Percentiles rank a stretch among this genome's conserved stretches.
Evolutionary conservation across 2,113 vertebrate species (phyloP).

Genomic region (Falcunculus frontatus): DNA sequence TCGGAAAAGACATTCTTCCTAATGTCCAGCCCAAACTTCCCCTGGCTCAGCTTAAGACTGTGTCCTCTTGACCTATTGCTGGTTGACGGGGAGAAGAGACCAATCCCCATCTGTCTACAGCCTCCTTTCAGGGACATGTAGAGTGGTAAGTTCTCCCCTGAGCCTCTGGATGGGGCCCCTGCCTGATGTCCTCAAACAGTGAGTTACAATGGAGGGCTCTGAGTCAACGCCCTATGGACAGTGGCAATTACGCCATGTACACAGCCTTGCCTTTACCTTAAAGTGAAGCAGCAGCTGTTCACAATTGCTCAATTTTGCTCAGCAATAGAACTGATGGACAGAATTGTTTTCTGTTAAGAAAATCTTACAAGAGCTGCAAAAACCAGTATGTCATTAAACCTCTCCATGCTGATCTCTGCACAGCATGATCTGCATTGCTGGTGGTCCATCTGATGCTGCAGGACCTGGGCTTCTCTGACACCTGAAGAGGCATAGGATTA

Average conservation of each 20-base stretch:
- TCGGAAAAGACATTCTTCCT: background rate
- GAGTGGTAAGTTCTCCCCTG: background rate
- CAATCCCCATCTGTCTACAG: rapidly evolving
- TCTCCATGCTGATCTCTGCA: background rate
- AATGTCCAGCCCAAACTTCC: background rate
- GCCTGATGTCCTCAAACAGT: background rate
- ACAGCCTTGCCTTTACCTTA: background rate
- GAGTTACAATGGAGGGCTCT: background rate
- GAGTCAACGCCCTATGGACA: rapidly evolving
- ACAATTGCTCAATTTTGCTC: background rate
- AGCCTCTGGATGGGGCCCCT: rapidly evolving
- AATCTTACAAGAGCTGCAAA: background rate
- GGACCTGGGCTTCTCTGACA: background rate
- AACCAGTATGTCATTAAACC: rapidly evolving
- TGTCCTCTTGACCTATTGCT: rapidly evolving
- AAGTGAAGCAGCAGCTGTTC: background rate
- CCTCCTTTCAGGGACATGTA: background rate
- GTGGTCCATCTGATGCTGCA: background rate
- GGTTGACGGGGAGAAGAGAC: background rate
- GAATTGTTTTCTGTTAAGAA: background rate
- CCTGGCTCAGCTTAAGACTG: no score
- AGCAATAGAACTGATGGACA: background rate
- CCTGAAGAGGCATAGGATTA: background rate
- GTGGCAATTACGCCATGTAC: rapidly evolving
- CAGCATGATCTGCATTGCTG: background rate